Evolutionary conservation across 2,797 vertebrate species (phyloP), one percentile per base, ranked within the genome.

Genomic region (Melanotaenia boesemani): DNA sequence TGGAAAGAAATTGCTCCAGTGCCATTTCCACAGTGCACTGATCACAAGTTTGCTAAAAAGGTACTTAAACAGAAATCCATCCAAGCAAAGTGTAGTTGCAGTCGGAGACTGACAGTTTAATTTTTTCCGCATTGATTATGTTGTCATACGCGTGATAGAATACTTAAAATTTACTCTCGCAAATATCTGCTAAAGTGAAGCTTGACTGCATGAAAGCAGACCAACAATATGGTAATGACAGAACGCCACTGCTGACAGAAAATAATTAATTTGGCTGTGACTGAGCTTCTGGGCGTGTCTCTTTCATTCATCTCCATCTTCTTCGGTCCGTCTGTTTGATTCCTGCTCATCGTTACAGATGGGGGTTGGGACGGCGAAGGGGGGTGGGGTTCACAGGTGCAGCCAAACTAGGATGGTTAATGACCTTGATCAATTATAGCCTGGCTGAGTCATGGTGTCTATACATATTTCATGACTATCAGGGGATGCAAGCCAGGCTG

Each of bases 401-500:
- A 74, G 86, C 70, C 74, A 46, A 84, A 87, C 44, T 26, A 65
- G 82, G 77, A 68, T 39, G 77, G 71, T 10, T 86, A 88, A 90
- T 84, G 80, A 83, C 61, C 74, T 74, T 65, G 90, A 91, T 92
- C 90, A 92, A 91, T 92, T 90, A 87, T 81, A 82, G 76, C 69
- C 16, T 22, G 67, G 72, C 82, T 81, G 86, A 85, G 80, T 73
- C 81, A 8, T 67, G 16, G 84, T 15, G 56, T 70, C 81, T 73
- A 92, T 94, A 86, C 91, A 94, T 94, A 91, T 93, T 94, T 94
- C 84, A 94, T 92, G 91, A 93, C 79, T 73, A 56, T 71, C 77
- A 77, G 74, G 63, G 81, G 86, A 89, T 74, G 77, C 16, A 5
- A 74, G 82, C 57, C 74, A 7, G 68, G 64, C 80, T 80, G 72